Percentiles rank a stretch among this genome's conserved stretches.
These are phyloP conservation scores for Porites lutea DNA, from an alignment of 64 coral and sea anemone genomes.

Conservation along the genomic window DNA sequence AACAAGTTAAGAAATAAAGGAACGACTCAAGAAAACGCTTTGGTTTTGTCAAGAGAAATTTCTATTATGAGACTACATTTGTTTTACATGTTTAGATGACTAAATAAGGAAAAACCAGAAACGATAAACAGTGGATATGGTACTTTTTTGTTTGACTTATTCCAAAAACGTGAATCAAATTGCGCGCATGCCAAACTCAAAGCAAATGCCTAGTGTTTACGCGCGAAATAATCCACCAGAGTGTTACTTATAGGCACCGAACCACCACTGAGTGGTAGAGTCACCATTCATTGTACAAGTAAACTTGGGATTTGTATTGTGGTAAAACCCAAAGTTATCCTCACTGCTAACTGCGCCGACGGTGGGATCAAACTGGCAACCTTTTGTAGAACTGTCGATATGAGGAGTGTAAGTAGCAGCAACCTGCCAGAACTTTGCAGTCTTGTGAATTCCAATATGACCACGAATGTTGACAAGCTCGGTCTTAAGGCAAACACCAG, in stretches of 20 bases:
- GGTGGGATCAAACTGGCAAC: constrained; percentile 46
- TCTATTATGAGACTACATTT: no score
- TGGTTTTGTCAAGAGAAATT: no score
- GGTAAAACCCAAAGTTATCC: constrained; percentile 73
- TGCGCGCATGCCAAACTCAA: no score
- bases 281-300: constrained; percentile 32
- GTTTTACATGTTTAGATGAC: no score
- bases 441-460: constrained; percentile 16
- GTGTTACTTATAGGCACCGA: constrained; percentile 38
- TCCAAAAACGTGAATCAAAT: no score
- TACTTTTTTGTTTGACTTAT: no score
- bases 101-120: no score
- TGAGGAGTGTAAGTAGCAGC: constrained; percentile 2
- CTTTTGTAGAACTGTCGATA: background rate
- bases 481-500: constrained; percentile 41
- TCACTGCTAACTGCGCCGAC: background rate
- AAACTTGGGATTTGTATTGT: constrained; percentile 26
- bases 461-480: constrained; percentile 70
- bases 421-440: constrained; percentile 52
- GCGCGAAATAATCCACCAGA: background rate
- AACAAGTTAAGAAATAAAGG: no score
- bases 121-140: no score
- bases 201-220: no score
- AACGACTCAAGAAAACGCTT: no score
- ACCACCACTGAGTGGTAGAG: constrained; percentile 63